phyloP scores from a whole-genome alignment of 2,888 invertebrate genomes.

The Pyrgus malvae region DNA sequence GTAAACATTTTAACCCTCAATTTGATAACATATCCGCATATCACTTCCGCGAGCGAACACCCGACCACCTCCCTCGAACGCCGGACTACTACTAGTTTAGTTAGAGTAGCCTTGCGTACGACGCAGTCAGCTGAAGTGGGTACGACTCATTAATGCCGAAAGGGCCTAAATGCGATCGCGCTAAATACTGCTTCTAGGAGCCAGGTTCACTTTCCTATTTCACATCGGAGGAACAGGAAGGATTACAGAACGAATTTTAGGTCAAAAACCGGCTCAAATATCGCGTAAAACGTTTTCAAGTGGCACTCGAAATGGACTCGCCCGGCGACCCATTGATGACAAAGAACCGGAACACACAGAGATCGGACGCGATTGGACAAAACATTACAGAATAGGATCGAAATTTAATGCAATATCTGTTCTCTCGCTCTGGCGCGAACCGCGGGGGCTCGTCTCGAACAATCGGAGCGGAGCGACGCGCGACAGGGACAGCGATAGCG shows the following conservation, averaged over 20 bases:
- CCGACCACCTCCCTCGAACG: slow-evolving; percentile 58
- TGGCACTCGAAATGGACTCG: slow-evolving; percentile 78
- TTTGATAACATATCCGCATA: slow-evolving; percentile 65
- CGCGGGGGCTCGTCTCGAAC: slow-evolving; percentile 30
- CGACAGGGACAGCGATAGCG: slow-evolving; percentile 51
- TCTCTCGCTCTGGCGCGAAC: slow-evolving; percentile 52
- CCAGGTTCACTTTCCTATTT: slow-evolving; percentile 33
- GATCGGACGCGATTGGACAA: slow-evolving; percentile 84
- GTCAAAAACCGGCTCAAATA: slow-evolving; percentile 48
- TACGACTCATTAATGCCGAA: slow-evolving; percentile 67
- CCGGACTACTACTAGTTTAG: slow-evolving; percentile 72
- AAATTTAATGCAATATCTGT: slow-evolving; percentile 70
- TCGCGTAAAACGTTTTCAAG: slow-evolving; percentile 58
- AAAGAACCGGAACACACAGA: slow-evolving; percentile 85
- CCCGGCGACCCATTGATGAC: slow-evolving; percentile 87
- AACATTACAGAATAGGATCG: slow-evolving; percentile 76
- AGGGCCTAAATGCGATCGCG: slow-evolving; percentile 58
- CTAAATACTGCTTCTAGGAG: slow-evolving; percentile 49
- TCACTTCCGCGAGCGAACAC: slow-evolving; percentile 48
- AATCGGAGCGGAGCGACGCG: slow-evolving; percentile 45
- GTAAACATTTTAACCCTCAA: slow-evolving; percentile 63
- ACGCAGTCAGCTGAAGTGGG: slow-evolving; percentile 82
- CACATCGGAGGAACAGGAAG: slow-evolving; percentile 31
- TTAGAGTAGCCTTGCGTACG: slow-evolving; percentile 77
- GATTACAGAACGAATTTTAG: slow-evolving; percentile 36